Conservation (phyloP, 2,113 vertebrate genomes). For the Recurvirostra avosetta region DNA sequence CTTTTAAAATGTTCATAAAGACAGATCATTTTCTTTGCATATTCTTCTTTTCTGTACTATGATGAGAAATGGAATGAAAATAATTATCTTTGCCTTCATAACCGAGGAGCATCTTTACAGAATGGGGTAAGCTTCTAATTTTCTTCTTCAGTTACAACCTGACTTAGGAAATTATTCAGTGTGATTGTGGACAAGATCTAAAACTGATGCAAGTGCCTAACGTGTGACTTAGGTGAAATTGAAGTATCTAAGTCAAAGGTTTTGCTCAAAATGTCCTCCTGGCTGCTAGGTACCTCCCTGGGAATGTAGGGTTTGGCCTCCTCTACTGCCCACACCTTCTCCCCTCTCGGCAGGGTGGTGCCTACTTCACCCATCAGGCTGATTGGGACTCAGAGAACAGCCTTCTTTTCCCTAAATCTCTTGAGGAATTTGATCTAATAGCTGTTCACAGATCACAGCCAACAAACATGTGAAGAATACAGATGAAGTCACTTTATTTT, state of each 20-base stretch:
- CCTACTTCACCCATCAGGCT: not conserved
- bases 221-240: not conserved
- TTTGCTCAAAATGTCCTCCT: not conserved
- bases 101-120: not conserved
- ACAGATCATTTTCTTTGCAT: not conserved
- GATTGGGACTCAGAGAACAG: not conserved
- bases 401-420: not conserved
- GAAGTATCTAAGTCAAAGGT: not conserved
- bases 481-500: conserved; percentile 58
- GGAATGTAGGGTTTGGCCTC: not conserved
- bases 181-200: not conserved
- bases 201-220: not conserved
- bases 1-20: not conserved
- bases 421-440: conserved; percentile 34
- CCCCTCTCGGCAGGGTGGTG: not conserved
- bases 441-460: conserved; percentile 28
- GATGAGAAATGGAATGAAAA: not conserved
- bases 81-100: not conserved
- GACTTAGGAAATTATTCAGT: not conserved
- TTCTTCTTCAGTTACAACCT: not conserved
- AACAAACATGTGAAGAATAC: conserved; percentile 33
- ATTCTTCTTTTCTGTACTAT: not conserved
- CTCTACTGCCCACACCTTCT: not conserved
- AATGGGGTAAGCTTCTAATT: not conserved
- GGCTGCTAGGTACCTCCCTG: not conserved